These are phyloP conservation scores for Actinostola sp. DNA, from an alignment of 92 coral and sea anemone species.

Conservation along the genomic window DNA sequence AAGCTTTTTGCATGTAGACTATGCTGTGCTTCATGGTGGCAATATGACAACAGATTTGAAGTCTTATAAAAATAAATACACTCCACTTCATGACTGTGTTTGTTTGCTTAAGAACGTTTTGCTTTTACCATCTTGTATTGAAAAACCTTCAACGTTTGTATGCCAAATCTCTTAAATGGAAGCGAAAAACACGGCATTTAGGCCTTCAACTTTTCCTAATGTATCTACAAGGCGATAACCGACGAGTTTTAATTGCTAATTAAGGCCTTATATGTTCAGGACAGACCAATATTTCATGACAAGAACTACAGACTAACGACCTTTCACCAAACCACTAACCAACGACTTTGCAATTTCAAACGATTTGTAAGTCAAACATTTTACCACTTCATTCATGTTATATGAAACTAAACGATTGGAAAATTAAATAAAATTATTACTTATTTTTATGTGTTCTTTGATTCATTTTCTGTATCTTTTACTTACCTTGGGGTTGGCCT, in stretches of 20 bases:
- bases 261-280: constrained; percentile 4
- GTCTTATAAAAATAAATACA: constrained; percentile 31
- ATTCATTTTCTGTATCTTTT: not conserved
- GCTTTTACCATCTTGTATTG: constrained; percentile 22
- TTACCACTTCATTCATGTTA: not conserved
- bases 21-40: not conserved
- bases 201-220: constrained; percentile 19
- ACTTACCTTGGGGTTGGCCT: constrained; percentile 53
- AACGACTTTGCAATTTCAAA: constrained; percentile 2
- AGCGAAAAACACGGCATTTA: constrained; percentile 9
- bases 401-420: not conserved
- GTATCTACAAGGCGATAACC: constrained; percentile 31
- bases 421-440: not conserved
- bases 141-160: constrained; percentile 15
- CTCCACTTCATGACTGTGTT: constrained; percentile 16
- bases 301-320: constrained; percentile 13
- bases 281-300: constrained; percentile 8
- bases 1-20: not conserved
- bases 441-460: not conserved
- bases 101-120: constrained; percentile 26
- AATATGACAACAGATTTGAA: constrained; percentile 14
- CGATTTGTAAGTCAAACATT: not conserved
- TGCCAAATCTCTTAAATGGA: not conserved
- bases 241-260: constrained; percentile 32
- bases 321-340: constrained; percentile 3